Evolutionary conservation across 1,140 invertebrate genomes (phyloP), one percentile per base, ranked within the genome.

Genomic region (Grapholita molesta): DNA sequence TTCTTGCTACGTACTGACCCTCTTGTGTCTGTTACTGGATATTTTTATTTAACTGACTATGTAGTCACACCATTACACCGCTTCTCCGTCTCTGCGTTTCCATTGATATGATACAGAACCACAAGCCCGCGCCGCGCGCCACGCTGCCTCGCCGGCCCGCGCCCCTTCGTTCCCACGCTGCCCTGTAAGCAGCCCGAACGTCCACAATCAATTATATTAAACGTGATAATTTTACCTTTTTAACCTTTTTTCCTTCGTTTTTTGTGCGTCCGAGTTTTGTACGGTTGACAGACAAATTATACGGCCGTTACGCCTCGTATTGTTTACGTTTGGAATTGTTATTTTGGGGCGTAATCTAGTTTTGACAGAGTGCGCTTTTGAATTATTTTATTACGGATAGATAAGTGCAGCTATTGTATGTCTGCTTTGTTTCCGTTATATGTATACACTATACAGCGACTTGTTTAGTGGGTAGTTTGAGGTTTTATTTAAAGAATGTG

Each of bases 131-230:
- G 11, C 8, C 2, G 12, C 55, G 25, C 2, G 5, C 2, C 55
- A n/a, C 55, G 24, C 25, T 30, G 11, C 2, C 55, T 4, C 0
- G n/a, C 12, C 0, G n/a, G 55, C 25, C 11, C 25, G 12, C n/a
- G 30, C 9, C 23, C 25, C 6, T 25, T 0, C 55, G 77, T 91
- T 91, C 87, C 85, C 89, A 91, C 87, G 87, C 67, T 74, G 68
- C 67, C 72, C 68, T 73, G 76, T 85, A 88, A 76, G 87, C 76
- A 83, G 81, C 88, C 75, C 78, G 72, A 76, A 83, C 79, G 76
- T 75, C 70, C 80, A 79, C 88, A 88, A 89, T 91, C 88, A 89
- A 89, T 91, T 90, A 90, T 86, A 82, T 89, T 89, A 89, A 88
- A 79, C 85, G 84, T 89, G 86, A 88, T 89, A 86, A 87, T 89